Percentiles rank a stretch among this genome's conserved stretches.
phyloP scores from a whole-genome alignment of 2,888 invertebrate species.

The Teleogryllus oceanicus region DNA sequence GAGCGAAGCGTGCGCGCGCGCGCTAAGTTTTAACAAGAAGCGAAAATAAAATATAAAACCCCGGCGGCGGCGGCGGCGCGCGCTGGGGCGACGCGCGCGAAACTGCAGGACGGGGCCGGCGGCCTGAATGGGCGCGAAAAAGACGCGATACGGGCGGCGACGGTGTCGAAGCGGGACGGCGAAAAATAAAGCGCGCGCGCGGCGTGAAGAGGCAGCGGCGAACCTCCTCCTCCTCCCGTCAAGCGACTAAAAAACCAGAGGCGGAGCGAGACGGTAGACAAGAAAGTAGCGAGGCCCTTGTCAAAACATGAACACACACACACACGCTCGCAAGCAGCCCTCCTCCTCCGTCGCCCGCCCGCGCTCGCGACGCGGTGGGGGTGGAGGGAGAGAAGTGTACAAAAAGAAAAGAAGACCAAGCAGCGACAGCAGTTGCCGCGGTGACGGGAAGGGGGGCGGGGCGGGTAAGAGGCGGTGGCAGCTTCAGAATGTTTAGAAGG shows the following conservation, averaged over 20 bases:
- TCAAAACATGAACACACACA: constrained; percentile 18
- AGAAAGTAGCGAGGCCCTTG: constrained; percentile 1
- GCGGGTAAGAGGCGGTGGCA: constrained; percentile 6
- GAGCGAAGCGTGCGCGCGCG: not conserved
- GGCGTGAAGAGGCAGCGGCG: not conserved
- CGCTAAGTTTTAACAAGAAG: not conserved
- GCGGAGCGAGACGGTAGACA: not conserved
- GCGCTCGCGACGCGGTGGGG: not conserved
- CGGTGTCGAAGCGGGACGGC: not conserved
- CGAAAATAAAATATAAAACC: not conserved
- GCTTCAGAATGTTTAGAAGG: not conserved
- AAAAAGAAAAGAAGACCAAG: constrained; percentile 11
- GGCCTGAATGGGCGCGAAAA: not conserved
- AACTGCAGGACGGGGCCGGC: not conserved
- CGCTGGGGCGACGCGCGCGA: not conserved
- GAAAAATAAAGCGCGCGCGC: not conserved
- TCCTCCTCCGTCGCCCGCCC: not conserved
- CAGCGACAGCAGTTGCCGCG: not conserved
- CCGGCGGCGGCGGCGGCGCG: not conserved
- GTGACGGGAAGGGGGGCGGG: not conserved
- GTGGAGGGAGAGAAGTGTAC: no score
- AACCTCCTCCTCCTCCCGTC: not conserved
- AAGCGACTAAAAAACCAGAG: not conserved
- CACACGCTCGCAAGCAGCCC: not conserved
- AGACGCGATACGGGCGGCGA: not conserved